Evolutionary conservation across 2,113 vertebrate species (phyloP), one percentile per base, ranked within the genome.

Genomic region (Pedionomus torquatus): DNA sequence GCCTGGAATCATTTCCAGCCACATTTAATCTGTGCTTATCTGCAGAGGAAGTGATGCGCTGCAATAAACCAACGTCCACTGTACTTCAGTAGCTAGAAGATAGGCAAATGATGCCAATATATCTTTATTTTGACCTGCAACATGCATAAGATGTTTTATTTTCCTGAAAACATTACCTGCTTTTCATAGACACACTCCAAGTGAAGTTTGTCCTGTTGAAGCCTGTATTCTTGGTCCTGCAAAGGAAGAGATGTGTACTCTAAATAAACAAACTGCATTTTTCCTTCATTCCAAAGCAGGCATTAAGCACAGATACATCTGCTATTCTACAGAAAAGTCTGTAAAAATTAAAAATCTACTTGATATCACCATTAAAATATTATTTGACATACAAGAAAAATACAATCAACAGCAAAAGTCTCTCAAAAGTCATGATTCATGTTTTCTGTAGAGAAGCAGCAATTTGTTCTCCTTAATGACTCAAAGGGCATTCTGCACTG

Each of bases 221-320:
- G 97, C 60, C 97, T 98, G 69, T 93, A 95, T 85, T 99, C 99
- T 92, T 98, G 98, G 87, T 99, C 99, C 99, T 99, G 95, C 80
- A 83, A 95, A 93, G 75, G 48, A 96, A 96, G 94, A 90, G 65
- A 41, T 31, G 64, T 43, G 14, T 7, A 66, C 55, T 94, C 43
- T 76, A 65, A 91, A 90, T 9, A 60, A 57, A 63, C 9, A 66
- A 83, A 51, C 13, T 13, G 14, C 14, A 31, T 25, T 72, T 54
- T 66, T 28, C 65, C 74, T 55, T 44, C 7, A 20, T 66, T 91
- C 72, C 69, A 83, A 71, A 66, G 17, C 23, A 69, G 28, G 16
- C 35, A 26, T 46, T 66, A 66, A 70, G 48, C 44, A 71, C 16
- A 85, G 12, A 54, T 23, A 37, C 9, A 20, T 31, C 81, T 80